phyloP scores from a whole-genome alignment of 2,113 vertebrate species.

The Numenius arquata region DNA sequence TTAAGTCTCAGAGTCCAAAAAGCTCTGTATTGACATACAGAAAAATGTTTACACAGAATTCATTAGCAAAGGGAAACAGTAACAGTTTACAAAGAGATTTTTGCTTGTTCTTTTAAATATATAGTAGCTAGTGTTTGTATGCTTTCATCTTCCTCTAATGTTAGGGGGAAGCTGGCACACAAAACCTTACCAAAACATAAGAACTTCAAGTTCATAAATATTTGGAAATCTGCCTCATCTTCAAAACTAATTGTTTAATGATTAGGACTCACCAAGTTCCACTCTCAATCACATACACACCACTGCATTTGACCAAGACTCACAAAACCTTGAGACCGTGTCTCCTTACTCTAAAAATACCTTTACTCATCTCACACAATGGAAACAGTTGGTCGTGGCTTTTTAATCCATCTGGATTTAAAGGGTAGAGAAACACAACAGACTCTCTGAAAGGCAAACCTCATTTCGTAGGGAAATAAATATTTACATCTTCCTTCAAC shows the following conservation, averaged over 20 bases:
- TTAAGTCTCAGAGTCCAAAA: not conserved
- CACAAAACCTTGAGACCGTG: not conserved
- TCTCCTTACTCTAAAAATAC: not conserved
- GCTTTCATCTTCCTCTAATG: constrained; percentile 36
- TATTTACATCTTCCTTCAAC: constrained; percentile 22
- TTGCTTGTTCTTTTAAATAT: not conserved
- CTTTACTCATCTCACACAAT: not conserved
- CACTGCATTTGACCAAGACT: not conserved
- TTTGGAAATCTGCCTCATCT: not conserved
- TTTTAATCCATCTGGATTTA: not conserved
- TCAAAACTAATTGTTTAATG: constrained; percentile 3
- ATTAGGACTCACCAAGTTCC: not conserved
- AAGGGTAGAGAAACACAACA: not conserved
- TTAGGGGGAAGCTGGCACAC: not conserved
- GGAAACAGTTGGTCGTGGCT: not conserved
- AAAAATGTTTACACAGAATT: not conserved
- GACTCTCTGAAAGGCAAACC: not conserved
- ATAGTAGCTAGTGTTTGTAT: not conserved
- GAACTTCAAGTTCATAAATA: constrained; percentile 1
- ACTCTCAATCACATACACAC: not conserved
- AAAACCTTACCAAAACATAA: constrained; percentile 6
- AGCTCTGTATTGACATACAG: not conserved
- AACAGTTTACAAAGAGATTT: constrained; percentile 18
- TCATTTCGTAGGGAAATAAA: not conserved
- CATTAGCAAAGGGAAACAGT: not conserved